Evolutionary conservation across 1,140 invertebrate species (phyloP).

Genomic region (Papilio aristodemus): DNA sequence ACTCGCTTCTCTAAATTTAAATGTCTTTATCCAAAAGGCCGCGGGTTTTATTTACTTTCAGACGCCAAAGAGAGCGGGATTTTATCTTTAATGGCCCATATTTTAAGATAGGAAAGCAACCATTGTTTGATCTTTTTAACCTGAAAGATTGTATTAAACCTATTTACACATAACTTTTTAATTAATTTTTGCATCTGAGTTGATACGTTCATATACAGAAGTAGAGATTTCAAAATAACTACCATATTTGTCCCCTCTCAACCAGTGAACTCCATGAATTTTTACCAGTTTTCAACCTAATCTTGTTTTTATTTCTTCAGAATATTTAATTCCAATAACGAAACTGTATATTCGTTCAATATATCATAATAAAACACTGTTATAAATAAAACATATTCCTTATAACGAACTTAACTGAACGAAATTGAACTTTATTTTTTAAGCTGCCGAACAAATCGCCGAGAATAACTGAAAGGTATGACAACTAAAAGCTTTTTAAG

Average conservation of each 20-base stretch:
- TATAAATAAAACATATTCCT: not conserved
- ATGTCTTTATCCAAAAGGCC: conserved; percentile 17
- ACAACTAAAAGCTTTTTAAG: conserved; percentile 15
- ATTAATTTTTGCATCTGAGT: too few relatives aligned
- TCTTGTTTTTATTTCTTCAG: too few relatives aligned
- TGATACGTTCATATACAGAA: too few relatives aligned
- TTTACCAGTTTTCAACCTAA: too few relatives aligned
- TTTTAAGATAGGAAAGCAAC: conserved; percentile 15
- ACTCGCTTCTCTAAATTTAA: conserved; percentile 22
- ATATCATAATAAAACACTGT: not conserved
- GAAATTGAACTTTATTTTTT: not conserved
- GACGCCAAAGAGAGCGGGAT: not conserved
- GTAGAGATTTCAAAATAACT: too few relatives aligned
- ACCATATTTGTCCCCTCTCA: too few relatives aligned
- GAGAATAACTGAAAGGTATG: not conserved
- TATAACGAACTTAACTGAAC: not conserved
- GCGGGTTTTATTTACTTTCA: conserved; percentile 11
- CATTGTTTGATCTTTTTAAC: conserved; percentile 9
- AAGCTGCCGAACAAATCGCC: not conserved
- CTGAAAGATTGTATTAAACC: not conserved
- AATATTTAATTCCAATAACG: too few relatives aligned
- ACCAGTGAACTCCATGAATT: too few relatives aligned
- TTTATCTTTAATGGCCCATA: conserved; percentile 20
- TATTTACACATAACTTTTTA: too few relatives aligned
- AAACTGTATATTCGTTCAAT: too few relatives aligned